Conservation (phyloP, 64 coral and sea anemone species). For the Porites lutea region DNA sequence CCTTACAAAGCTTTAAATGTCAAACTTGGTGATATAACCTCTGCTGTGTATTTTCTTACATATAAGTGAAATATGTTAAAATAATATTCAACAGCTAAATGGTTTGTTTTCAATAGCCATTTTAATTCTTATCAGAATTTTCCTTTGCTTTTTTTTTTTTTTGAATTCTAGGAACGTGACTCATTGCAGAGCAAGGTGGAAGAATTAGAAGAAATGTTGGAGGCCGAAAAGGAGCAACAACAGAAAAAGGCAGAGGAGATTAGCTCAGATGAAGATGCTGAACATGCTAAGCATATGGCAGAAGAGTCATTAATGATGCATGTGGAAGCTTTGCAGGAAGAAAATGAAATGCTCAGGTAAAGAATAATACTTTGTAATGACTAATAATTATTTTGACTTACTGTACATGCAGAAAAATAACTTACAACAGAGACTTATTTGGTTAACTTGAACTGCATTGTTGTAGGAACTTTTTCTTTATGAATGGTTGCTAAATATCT, state of each 20-base stretch:
- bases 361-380: background rate
- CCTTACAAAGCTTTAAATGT: too few relatives aligned
- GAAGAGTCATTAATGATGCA: constrained; percentile 83
- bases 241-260: constrained; percentile 91
- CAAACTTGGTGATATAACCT: too few relatives aligned
- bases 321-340: constrained; percentile 89
- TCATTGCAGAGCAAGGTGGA: constrained; percentile 68
- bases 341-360: constrained; percentile 78
- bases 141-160: background rate
- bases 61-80: too few relatives aligned
- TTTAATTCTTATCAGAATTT: background rate
- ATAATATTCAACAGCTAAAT: too few relatives aligned
- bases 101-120: background rate
- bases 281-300: constrained; percentile 81
- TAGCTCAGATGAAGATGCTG: constrained; percentile 92
- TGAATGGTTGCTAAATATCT: too few relatives aligned
- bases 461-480: too few relatives aligned
- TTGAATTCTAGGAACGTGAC: constrained; percentile 58
- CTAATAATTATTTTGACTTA: too few relatives aligned
- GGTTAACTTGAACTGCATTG: too few relatives aligned
- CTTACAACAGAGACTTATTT: too few relatives aligned
- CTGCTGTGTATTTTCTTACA: too few relatives aligned
- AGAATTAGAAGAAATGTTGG: constrained; percentile 92
- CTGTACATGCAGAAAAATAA: too few relatives aligned
- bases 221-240: constrained; percentile 88